These are phyloP conservation scores for Seira ritae DNA, from an alignment of 2,888 invertebrate species.

Conservation along the genomic window DNA sequence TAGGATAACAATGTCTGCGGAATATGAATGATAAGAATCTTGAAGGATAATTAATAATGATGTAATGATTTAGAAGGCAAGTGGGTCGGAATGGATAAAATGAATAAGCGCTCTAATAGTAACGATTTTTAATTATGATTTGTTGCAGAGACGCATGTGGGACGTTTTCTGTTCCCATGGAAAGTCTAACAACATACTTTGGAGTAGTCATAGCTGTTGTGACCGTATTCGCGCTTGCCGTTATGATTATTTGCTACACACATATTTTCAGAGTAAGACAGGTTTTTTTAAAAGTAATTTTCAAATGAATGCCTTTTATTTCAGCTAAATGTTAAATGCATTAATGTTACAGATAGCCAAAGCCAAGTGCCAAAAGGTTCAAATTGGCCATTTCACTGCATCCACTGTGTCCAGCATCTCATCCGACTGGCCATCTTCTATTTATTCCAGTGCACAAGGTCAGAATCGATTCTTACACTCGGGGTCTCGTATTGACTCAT, in stretches of 20 bases:
- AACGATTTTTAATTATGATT: neutral
- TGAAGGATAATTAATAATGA: neutral
- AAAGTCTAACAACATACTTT: slow-evolving; percentile 68
- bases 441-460: slow-evolving; percentile 69
- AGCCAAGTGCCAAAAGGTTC: slow-evolving; percentile 73
- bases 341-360: slow-evolving; percentile 70
- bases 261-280: slow-evolving; percentile 71
- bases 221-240: slow-evolving; percentile 67
- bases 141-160: slow-evolving; percentile 57
- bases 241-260: slow-evolving; percentile 71
- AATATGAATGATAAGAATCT: no score
- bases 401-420: slow-evolving; percentile 71
- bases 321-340: slow-evolving; percentile 39
- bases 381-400: slow-evolving; percentile 72
- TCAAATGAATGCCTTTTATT: no score
- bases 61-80: neutral
- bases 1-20: no score
- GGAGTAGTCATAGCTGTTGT: slow-evolving; percentile 67
- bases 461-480: slow-evolving; percentile 63
- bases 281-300: slow-evolving; percentile 19
- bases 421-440: slow-evolving; percentile 73
- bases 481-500: slow-evolving; percentile 66
- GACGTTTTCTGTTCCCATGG: slow-evolving; percentile 66
- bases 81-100: neutral
- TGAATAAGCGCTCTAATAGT: neutral